Evolutionary conservation across 2,797 vertebrate species (phyloP), one percentile per base, ranked within the genome.

Genomic region (Pogoniulus pusillus): DNA sequence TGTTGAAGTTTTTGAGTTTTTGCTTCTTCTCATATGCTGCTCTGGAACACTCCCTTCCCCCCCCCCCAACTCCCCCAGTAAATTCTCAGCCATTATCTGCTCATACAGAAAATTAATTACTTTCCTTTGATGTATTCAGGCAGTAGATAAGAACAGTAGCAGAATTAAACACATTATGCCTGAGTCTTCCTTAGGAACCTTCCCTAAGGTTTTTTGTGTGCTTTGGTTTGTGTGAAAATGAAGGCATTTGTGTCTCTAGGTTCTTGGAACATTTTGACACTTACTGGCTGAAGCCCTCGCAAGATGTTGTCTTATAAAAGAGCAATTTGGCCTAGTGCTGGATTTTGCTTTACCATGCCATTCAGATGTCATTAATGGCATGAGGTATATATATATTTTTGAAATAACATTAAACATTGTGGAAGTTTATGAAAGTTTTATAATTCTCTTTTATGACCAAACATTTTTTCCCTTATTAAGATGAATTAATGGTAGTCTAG

Each of bases 61-160:
- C n/a, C n/a, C n/a, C n/a, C n/a, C n/a, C n/a, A n/a, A n/a, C n/a
- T n/a, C n/a, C n/a, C n/a, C 60, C n/a, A 70, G 43, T 79, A 55
- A 43, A 57, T 43, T 66, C 59, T 80, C 27, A 79, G 57, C 8
- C 66, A 72, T 87, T 90, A 80, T 95, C 78, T 92, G 43, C 85
- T 92, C 62, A 71, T 37, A 35, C 6, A 10, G 66, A 91, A 87
- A 69, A 91, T 92, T 86, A 82, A 93, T 85, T 85, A 94, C 41
- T 68, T 90, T 34, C 89, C 80, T 94, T 84, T 90, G 85, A 80
- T 49, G 41, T 68, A 85, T 68, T 27, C 16, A 88, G 77, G 30
- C 81, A 82, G 35, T 37, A 91, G 82, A 92, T 91, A 60, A 68
- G n/a, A 83, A 49, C 41, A 86, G 37, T 8, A 68, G 41, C 35